Percentiles rank a stretch among this genome's conserved stretches.
Evolutionary conservation across 2,888 invertebrate genomes (phyloP).

Genomic region (Melieria picta): DNA sequence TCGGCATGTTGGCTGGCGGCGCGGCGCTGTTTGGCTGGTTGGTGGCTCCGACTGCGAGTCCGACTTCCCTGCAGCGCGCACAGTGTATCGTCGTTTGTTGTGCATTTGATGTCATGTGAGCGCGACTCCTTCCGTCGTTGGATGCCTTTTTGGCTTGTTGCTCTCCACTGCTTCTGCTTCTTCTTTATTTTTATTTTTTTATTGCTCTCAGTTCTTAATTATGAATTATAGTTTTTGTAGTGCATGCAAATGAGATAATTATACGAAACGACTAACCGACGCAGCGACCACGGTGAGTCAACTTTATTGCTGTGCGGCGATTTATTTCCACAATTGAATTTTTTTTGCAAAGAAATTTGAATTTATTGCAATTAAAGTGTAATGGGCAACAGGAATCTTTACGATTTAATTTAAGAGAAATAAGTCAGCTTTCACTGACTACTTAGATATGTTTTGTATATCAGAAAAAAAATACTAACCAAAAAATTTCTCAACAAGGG

Average conservation of each 20-base stretch:
- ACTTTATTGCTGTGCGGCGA: no score
- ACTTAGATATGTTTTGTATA: no score
- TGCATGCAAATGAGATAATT: constrained; percentile 63
- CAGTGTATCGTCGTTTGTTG: constrained; percentile 24
- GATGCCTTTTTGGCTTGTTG: no score
- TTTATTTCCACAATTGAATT: no score
- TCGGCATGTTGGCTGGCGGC: constrained; percentile 43
- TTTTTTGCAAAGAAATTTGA: no score
- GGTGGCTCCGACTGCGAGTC: constrained; percentile 25
- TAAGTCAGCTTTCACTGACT: no score
- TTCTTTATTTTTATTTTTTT: not conserved
- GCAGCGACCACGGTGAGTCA: no score
- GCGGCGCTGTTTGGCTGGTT: constrained; percentile 5
- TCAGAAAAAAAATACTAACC: no score
- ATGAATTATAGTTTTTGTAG: constrained; percentile 59
- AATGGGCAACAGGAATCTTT: no score
- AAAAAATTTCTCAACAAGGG: no score
- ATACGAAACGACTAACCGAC: constrained; percentile 45
- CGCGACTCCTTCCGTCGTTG: not conserved
- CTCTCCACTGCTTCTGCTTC: not conserved
- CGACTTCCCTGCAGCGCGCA: constrained; percentile 22
- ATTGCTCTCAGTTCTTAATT: constrained; percentile 51
- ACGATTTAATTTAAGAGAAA: no score
- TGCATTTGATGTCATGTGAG: constrained; percentile 47
- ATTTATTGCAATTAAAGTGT: no score